Evolutionary conservation across 2,113 vertebrate genomes (phyloP).

Genomic region (Heterocephalus glaber): DNA sequence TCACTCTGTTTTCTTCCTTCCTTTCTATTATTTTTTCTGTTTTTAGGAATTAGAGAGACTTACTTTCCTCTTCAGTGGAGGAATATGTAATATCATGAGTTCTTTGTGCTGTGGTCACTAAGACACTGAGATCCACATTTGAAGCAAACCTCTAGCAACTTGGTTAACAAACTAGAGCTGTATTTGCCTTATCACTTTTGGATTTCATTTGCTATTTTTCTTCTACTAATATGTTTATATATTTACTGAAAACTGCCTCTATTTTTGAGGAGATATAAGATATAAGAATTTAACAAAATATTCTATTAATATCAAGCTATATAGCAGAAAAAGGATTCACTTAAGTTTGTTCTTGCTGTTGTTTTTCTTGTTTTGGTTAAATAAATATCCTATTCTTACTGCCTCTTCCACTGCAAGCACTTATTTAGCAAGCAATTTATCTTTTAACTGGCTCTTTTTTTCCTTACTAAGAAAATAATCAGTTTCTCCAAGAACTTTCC

Average conservation of each 20-base stretch:
- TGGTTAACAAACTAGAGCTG: neutral
- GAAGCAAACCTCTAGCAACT: neutral
- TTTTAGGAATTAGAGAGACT: neutral
- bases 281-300: slow-evolving; percentile 41
- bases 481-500: slow-evolving; percentile 6
- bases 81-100: neutral
- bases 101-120: neutral
- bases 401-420: neutral
- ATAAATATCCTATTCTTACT: neutral
- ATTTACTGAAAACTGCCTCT: neutral
- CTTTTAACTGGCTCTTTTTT: neutral
- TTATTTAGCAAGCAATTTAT: slow-evolving; percentile 46
- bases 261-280: neutral
- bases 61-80: neutral
- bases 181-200: slow-evolving; percentile 6
- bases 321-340: neutral
- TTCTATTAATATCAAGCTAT: neutral
- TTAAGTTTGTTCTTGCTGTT: slow-evolving; percentile 26
- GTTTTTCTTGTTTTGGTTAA: neutral
- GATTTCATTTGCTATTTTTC: slow-evolving; percentile 47
- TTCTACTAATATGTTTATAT: slow-evolving; percentile 31
- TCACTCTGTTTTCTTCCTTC: neutral
- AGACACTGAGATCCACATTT: slow-evolving; percentile 26
- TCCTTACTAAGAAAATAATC: neutral
- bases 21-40: neutral